Evolutionary conservation across 2,888 invertebrate genomes (phyloP).

Genomic region (Carpatolechia fugitivella): DNA sequence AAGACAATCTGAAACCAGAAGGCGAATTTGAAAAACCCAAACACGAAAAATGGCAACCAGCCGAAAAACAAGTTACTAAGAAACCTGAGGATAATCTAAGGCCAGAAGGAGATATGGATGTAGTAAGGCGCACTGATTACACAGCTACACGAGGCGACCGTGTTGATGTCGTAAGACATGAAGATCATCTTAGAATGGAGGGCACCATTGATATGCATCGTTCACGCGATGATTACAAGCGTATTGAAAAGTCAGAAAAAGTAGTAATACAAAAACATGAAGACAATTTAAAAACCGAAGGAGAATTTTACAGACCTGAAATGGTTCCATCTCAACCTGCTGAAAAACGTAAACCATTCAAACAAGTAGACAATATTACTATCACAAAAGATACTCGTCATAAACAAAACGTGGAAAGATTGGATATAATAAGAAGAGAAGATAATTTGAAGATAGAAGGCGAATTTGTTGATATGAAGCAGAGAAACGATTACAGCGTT

Average conservation of each 20-base stretch:
- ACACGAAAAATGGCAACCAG: slow-evolving; percentile 38
- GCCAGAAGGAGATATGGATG: slow-evolving; percentile 80
- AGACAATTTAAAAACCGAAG: slow-evolving; percentile 80
- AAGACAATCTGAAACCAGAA: slow-evolving; percentile 78
- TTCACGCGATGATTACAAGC: slow-evolving; percentile 78
- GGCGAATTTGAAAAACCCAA: slow-evolving; percentile 66
- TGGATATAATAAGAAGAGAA: slow-evolving; percentile 80
- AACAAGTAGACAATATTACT: slow-evolving; percentile 80
- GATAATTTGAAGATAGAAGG: slow-evolving; percentile 82
- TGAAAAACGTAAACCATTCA: slow-evolving; percentile 77
- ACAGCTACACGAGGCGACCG: slow-evolving; percentile 79
- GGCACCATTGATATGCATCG: slow-evolving; percentile 78
- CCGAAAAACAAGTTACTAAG: slow-evolving; percentile 39
- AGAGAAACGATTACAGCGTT: slow-evolving; percentile 75
- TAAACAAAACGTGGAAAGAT: slow-evolving; percentile 75
- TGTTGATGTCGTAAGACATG: slow-evolving; percentile 79
- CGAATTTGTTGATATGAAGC: slow-evolving; percentile 77
- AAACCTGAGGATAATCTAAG: slow-evolving; percentile 80
- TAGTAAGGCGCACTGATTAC: slow-evolving; percentile 60
- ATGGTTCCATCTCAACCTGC: slow-evolving; percentile 71
- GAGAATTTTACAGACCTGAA: slow-evolving; percentile 77
- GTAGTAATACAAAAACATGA: slow-evolving; percentile 74
- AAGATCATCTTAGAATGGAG: slow-evolving; percentile 85
- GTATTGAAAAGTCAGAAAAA: slow-evolving; percentile 74
- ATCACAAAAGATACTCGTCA: slow-evolving; percentile 64